Evolutionary conservation across 2,797 vertebrate genomes (phyloP).

Genomic region (Prionace glauca): DNA sequence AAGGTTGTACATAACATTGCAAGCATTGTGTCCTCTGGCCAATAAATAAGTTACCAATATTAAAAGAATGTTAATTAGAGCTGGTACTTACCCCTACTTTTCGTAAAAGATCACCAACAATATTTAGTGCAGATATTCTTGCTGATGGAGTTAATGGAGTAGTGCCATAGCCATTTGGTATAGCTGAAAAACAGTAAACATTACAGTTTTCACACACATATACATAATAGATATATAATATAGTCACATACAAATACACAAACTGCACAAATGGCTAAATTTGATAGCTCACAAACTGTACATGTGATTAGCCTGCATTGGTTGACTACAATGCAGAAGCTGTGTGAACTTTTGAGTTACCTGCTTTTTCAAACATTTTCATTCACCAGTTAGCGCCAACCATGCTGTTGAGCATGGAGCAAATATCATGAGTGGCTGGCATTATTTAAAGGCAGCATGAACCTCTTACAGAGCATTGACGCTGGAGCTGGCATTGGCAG

Average conservation of each 20-base stretch:
- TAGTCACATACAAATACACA: background rate
- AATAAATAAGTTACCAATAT: background rate
- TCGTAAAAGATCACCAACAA: constrained; percentile 90
- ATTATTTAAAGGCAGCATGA: background rate
- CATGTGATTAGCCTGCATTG: background rate
- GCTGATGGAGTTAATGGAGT: constrained; percentile 88
- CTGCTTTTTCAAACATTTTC: background rate
- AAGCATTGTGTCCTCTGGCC: background rate
- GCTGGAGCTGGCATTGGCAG: background rate
- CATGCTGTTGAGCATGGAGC: background rate
- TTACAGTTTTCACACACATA: background rate
- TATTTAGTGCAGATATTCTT: constrained; percentile 93
- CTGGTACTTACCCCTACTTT: constrained; percentile 85
- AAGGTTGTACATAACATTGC: background rate
- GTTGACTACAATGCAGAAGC: background rate
- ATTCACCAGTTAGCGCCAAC: background rate
- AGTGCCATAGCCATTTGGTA: constrained; percentile 83
- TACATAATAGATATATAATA: too few species aligned
- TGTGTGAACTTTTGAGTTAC: background rate
- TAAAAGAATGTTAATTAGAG: background rate
- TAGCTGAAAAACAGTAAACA: constrained; percentile 53
- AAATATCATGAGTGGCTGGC: background rate
- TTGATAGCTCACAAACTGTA: background rate
- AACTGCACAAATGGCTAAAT: background rate
- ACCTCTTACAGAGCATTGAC: background rate